These are phyloP conservation scores for Pelosia muscerda DNA, from an alignment of 2,888 invertebrate genomes.

Conservation along the genomic window DNA sequence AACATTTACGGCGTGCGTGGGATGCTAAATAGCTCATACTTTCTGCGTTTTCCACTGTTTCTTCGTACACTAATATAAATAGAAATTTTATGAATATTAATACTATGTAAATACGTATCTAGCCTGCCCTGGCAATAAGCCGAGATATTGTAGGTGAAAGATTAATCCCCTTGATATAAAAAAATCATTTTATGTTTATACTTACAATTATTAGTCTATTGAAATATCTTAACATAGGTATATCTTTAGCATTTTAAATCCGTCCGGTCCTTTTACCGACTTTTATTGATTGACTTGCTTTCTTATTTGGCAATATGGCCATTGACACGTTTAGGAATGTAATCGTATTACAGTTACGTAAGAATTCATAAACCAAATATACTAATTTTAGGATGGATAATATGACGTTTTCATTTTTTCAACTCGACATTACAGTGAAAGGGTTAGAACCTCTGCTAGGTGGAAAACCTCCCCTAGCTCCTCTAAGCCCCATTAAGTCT, in stretches of 20 bases:
- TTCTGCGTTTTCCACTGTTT: constrained; percentile 26
- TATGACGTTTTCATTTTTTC: background rate
- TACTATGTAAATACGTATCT: constrained; percentile 37
- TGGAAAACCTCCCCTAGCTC: background rate
- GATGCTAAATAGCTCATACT: constrained; percentile 32
- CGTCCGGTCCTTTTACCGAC: background rate
- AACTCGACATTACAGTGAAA: background rate
- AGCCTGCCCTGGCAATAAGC: constrained; percentile 36
- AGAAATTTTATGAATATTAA: constrained; percentile 27
- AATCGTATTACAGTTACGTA: too few species aligned
- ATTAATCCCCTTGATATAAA: constrained; percentile 21
- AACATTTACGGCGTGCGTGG: constrained; percentile 38
- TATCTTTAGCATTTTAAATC: too few species aligned
- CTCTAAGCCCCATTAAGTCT: too few species aligned
- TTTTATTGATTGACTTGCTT: background rate
- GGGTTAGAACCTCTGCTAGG: too few species aligned
- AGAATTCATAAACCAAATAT: background rate
- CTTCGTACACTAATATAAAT: constrained; percentile 22
- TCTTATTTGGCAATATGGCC: background rate
- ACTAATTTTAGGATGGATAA: background rate
- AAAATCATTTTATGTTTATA: constrained; percentile 7
- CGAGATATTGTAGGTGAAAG: constrained; percentile 31
- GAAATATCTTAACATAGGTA: too few species aligned
- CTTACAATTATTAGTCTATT: constrained; percentile 4
- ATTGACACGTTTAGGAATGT: background rate